Percentiles rank a stretch among this genome's conserved stretches.
phyloP scores from a whole-genome alignment of 1,140 invertebrate genomes.

The Drosophila micromelanica region DNA sequence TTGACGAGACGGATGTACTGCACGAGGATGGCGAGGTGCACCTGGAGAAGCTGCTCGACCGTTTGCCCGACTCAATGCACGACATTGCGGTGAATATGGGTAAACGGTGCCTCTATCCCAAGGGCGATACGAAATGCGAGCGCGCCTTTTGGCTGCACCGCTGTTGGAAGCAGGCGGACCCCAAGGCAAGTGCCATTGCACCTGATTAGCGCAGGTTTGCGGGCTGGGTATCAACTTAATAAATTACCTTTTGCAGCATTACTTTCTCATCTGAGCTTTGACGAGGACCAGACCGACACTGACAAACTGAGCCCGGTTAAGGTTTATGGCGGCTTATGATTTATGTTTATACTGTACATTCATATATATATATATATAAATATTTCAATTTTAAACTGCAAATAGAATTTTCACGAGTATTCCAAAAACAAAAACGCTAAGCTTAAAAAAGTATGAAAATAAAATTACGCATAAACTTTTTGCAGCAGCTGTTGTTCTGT shows the following conservation, averaged over 20 bases:
- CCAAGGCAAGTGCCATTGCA: constrained; percentile 49
- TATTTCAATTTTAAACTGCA: constrained; percentile 5
- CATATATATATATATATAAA: constrained; percentile 12
- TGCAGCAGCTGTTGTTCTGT: constrained; percentile 58
- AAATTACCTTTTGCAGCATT: constrained; percentile 39
- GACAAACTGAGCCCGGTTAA: constrained; percentile 1
- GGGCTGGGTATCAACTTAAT: constrained; percentile 17
- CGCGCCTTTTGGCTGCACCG: constrained; percentile 72
- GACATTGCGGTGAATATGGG: constrained; percentile 69
- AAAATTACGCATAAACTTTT: constrained; percentile 32
- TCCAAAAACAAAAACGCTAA: constrained; percentile 21
- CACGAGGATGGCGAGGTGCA: constrained; percentile 69
- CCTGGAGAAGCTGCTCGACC: constrained; percentile 60
- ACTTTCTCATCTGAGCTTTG: constrained; percentile 46
- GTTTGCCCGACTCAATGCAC: constrained; percentile 62
- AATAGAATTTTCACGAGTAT: constrained; percentile 37
- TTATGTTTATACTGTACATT: constrained; percentile 30
- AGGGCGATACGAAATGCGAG: constrained; percentile 69
- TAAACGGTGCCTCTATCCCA: constrained; percentile 61
- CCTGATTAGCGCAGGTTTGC: constrained; percentile 25
- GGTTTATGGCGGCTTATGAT: constrained; percentile 32
- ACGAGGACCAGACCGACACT: constrained; percentile 9
- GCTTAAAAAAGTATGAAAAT: constrained; percentile 12
- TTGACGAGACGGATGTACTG: constrained; percentile 62
- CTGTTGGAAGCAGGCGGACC: constrained; percentile 70